Conservation (phyloP, 2,113 vertebrate genomes). For the Bostrychus sinensis region DNA sequence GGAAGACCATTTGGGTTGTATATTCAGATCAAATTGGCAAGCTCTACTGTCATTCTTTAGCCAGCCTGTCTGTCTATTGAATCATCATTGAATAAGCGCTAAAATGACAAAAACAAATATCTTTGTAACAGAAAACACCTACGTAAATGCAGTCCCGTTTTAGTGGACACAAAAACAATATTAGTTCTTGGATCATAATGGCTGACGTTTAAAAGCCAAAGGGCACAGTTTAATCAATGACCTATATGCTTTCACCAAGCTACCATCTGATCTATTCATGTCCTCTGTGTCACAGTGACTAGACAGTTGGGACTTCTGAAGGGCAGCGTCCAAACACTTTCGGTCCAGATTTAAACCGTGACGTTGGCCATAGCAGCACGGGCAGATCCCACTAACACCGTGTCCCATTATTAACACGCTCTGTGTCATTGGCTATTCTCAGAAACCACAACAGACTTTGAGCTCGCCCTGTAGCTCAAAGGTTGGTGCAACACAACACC, state of each 20-base stretch:
- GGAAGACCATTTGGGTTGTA: too few species aligned
- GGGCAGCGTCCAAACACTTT: slow-evolving; percentile 26
- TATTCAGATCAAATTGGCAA: too few species aligned
- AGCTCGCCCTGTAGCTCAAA: slow-evolving; percentile 37
- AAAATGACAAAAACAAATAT: too few species aligned
- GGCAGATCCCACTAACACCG: slow-evolving; percentile 21
- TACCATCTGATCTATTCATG: slow-evolving; percentile 39
- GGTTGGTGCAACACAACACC: slow-evolving; percentile 38
- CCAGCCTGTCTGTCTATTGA: too few species aligned
- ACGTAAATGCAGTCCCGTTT: too few species aligned
- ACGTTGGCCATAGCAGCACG: slow-evolving; percentile 20
- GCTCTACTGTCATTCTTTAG: too few species aligned
- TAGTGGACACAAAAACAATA: not conserved
- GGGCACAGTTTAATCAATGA: slow-evolving; percentile 1
- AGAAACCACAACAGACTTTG: slow-evolving; percentile 47
- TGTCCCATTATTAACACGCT: slow-evolving; percentile 55
- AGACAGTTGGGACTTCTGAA: slow-evolving; percentile 50
- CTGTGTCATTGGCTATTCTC: slow-evolving; percentile 57
- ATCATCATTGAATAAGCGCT: too few species aligned
- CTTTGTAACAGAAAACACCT: too few species aligned
- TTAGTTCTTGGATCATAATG: not conserved
- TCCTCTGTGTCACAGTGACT: slow-evolving; percentile 29
- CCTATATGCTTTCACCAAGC: not conserved
- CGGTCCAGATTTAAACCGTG: slow-evolving; percentile 44
- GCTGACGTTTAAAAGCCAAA: slow-evolving; percentile 28